These are phyloP conservation scores for Heliconius hermathena DNA, from an alignment of 1,140 invertebrate species.

Conservation along the genomic window DNA sequence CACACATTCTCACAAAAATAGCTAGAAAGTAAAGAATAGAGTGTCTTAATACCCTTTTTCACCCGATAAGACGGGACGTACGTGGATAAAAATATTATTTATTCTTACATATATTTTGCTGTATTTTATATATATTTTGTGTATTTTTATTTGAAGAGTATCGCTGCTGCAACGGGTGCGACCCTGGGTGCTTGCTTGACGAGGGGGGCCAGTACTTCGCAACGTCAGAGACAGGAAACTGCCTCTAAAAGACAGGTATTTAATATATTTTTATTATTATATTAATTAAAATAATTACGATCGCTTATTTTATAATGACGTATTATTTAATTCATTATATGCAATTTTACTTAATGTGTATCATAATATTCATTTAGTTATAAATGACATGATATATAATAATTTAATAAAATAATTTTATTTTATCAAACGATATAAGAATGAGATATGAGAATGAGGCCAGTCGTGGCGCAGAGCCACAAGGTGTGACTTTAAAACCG, in stretches of 20 bases:
- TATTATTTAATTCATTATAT: neutral
- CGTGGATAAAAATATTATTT: too few relatives aligned
- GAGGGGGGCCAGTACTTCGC: slow-evolving; percentile 71
- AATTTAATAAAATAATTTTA: too few relatives aligned
- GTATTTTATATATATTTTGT: neutral
- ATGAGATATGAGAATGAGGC: too few relatives aligned
- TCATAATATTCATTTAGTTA: neutral
- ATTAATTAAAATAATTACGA: neutral
- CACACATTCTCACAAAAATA: neutral
- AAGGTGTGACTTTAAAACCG: too few relatives aligned
- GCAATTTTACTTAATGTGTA: too few relatives aligned
- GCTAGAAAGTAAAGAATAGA: neutral
- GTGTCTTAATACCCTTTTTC: too few relatives aligned
- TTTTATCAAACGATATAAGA: too few relatives aligned
- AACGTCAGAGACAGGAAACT: slow-evolving; percentile 74
- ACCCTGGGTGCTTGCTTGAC: slow-evolving; percentile 79
- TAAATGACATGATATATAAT: neutral
- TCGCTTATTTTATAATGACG: neutral
- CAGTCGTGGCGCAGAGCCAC: too few relatives aligned
- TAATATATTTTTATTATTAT: neutral
- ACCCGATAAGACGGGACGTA: too few relatives aligned
- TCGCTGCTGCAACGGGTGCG: slow-evolving; percentile 79
- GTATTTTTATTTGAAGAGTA: slow-evolving; percentile 56
- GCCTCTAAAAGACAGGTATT: slow-evolving; percentile 74
- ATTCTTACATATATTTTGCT: neutral